A percentile compares a stretch with the other conserved stretches of the same genome.
These are phyloP conservation scores for Drosophila greeni DNA, from an alignment of 2,888 invertebrate genomes.

Conservation along the genomic window DNA sequence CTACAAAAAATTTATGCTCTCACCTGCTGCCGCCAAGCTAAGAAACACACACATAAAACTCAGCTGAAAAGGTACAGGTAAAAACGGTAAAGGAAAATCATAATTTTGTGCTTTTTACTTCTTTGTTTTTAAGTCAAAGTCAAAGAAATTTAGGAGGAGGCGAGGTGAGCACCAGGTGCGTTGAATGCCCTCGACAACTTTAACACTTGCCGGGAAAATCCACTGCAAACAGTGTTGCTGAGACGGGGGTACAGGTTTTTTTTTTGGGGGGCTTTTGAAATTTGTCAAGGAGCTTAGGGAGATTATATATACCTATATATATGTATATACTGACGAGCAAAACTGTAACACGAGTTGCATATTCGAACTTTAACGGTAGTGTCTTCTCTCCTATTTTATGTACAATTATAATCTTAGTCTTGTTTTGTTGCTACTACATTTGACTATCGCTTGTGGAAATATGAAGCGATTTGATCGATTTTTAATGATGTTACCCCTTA, in stretches of 20 bases:
- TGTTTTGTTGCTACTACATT: no score
- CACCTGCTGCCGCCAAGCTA: constrained; percentile 57
- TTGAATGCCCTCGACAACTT: constrained; percentile 58
- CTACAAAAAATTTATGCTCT: constrained; percentile 62
- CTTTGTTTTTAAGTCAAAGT: constrained; percentile 51
- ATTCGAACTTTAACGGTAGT: no score
- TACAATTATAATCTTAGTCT: no score
- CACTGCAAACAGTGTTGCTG: constrained; percentile 2
- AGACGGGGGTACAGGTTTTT: not conserved
- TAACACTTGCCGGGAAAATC: constrained; percentile 51
- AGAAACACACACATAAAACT: constrained; percentile 44
- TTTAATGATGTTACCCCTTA: no score
- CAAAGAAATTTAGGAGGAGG: constrained; percentile 15
- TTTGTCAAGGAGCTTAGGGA: not conserved
- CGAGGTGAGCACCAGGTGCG: constrained; percentile 56
- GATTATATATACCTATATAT: not conserved
- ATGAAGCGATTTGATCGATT: no score
- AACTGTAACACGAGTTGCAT: no score
- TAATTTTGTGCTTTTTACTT: constrained; percentile 34
- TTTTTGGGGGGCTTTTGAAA: not conserved
- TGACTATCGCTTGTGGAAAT: no score
- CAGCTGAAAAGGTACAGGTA: constrained; percentile 17
- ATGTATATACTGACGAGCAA: no score
- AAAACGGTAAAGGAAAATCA: constrained; percentile 21
- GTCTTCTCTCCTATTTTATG: no score